A percentile compares a stretch with the other conserved stretches of the same genome.
Evolutionary conservation across 1,140 invertebrate genomes (phyloP).

Genomic region (Coelopa frigida): DNA sequence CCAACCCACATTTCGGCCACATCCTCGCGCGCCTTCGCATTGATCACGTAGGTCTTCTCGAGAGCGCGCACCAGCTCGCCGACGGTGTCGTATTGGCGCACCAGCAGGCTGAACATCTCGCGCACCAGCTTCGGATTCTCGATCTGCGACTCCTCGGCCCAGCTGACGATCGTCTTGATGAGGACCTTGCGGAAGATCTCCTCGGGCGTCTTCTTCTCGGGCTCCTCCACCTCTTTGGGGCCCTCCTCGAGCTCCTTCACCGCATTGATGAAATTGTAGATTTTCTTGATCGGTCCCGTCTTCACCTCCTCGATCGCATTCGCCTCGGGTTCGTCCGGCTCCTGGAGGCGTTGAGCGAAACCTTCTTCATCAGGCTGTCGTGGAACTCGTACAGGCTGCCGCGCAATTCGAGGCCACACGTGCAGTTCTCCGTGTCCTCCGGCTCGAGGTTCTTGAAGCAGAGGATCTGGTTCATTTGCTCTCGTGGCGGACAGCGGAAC

Average conservation of each 20-base stretch:
- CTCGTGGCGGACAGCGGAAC: constrained; percentile 94
- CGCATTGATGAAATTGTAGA: constrained; percentile 79
- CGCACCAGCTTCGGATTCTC: constrained; percentile 89
- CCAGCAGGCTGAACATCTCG: constrained; percentile 96
- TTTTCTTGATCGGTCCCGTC: constrained; percentile 64
- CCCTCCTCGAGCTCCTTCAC: constrained; percentile 81
- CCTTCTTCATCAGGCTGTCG: constrained; percentile 65
- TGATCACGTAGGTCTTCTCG: constrained; percentile 95
- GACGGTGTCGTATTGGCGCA: constrained; percentile 94
- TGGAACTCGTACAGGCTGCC: constrained; percentile 74
- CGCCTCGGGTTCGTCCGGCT: constrained; percentile 53
- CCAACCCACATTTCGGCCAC: constrained; percentile 92
- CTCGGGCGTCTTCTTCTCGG: constrained; percentile 72
- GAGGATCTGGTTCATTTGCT: constrained; percentile 83
- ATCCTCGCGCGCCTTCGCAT: constrained; percentile 83
- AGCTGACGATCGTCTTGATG: constrained; percentile 85
- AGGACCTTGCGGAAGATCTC: constrained; percentile 94
- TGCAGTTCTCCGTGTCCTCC: constrained; percentile 80
- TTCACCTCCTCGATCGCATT: constrained; percentile 51
- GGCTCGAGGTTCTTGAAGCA: constrained; percentile 88
- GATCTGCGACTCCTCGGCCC: constrained; percentile 94
- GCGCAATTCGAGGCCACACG: constrained; percentile 80
- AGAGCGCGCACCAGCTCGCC: constrained; percentile 89
- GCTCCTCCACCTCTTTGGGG: constrained; percentile 61
- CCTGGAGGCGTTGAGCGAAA: constrained; percentile 69